Percentiles rank a stretch among this genome's conserved stretches.
phyloP scores from a whole-genome alignment of 2,113 vertebrate genomes.

The Psophia crepitans region DNA sequence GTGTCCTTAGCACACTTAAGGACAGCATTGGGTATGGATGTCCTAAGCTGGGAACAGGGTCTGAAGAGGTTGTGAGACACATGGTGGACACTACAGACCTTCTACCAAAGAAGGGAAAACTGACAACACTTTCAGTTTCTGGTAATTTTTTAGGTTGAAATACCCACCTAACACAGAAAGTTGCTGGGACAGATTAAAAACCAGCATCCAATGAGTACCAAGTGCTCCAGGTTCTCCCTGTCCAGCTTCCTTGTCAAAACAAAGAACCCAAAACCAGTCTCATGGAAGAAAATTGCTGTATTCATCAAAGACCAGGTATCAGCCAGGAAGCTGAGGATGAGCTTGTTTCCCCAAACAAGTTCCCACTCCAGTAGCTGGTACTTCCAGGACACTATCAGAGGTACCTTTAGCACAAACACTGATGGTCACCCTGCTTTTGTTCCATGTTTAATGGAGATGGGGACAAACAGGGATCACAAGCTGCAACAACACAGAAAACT shows the following conservation, averaged over 20 bases:
- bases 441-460: not conserved
- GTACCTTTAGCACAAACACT: not conserved
- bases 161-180: not conserved
- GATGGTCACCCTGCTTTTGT: rapidly evolving
- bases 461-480: not conserved
- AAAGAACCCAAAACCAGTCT: not conserved
- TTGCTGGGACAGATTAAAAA: not conserved
- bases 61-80: not conserved
- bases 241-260: not conserved
- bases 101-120: not conserved
- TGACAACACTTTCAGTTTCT: not conserved
- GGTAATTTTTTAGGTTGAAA: not conserved
- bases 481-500: not conserved
- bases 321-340: not conserved
- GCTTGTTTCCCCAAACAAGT: not conserved
- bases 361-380: not conserved
- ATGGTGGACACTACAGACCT: not conserved
- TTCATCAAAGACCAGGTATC: not conserved
- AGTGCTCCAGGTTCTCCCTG: not conserved
- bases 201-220: not conserved
- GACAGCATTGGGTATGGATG: not conserved
- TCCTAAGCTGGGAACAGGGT: no score
- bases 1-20: not conserved
- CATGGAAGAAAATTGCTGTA: not conserved
- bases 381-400: not conserved